Base-by-base conservation (phyloP, 1,140 invertebrate species). In the Caenorhabditis tropicalis region DNA sequence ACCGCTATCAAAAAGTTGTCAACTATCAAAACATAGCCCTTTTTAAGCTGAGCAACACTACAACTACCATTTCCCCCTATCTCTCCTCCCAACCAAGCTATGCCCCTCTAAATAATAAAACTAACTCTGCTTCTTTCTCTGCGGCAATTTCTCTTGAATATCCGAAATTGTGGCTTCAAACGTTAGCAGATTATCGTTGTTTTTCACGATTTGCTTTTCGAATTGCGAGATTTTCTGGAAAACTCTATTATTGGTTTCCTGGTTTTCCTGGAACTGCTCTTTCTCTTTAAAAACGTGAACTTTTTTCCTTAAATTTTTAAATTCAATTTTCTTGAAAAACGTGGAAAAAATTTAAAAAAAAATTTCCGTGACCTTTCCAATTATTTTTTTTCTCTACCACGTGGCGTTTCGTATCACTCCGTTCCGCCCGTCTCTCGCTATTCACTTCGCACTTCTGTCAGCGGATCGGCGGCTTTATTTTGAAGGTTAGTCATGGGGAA, bases 401-500 rank as follows among this genome's bases (percentile, higher is more conserved):
- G 53, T 27, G 24, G 10, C 53, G 53, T 56, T 21, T 19, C 53
- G 10, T 10, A 19, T 29, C 19, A 29, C 9, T 56, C 29, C 7
- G 4, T 27, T 24, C 21, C 21, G 53, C 15, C 53, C 4, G 24
- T 33, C 58, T 36, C 33, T 10, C 36, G 21, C 9, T n/a, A 43
- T 24, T 74, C 65, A 74, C 33, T 74, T 74, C 65, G n/a, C 16
- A 74, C 24, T 21, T 43, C 29, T 24, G 36, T 74, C n/a, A 60
- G 27, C 19, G 56, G 56, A 60, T 60, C 60, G n/a, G 19, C 60
- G 60, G 31, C 36, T 27, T 19, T 9, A 15, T 24, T 46, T 74
- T 74, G 65, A 74, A 74, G 65, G 65, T 74, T 27, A 33, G 1
- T 43, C n/a, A n/a, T n/a, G n/a, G n/a, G n/a, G n/a, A n/a, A n/a